Percentiles rank a stretch among this genome's conserved stretches.
Evolutionary conservation across 2,113 vertebrate genomes (phyloP).

Genomic region (Salvelinus namaycush): DNA sequence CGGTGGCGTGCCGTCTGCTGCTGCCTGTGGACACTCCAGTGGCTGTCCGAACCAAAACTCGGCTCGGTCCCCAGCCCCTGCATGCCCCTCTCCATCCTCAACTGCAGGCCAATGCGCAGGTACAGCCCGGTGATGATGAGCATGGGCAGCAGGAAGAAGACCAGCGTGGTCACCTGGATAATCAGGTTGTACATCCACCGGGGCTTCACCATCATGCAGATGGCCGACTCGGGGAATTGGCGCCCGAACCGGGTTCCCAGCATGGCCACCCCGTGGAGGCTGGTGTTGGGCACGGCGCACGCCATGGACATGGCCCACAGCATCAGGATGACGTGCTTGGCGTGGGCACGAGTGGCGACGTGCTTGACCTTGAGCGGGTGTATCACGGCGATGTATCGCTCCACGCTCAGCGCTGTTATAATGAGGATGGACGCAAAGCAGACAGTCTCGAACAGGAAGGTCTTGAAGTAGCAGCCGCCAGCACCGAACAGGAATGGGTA

Average conservation of each 20-base stretch:
- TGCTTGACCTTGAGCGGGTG: conserved; percentile 72
- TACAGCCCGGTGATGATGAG: conserved; percentile 69
- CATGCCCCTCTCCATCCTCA: conserved; percentile 46
- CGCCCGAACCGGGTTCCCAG: conserved; percentile 53
- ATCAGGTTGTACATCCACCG: conserved; percentile 67
- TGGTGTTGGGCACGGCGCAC: conserved; percentile 75
- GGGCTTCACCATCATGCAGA: conserved; percentile 64
- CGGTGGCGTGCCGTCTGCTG: conserved; percentile 63
- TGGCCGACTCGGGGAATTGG: conserved; percentile 62
- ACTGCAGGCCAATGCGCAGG: conserved; percentile 66
- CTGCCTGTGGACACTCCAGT: conserved; percentile 31
- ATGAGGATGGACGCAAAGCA: conserved; percentile 77
- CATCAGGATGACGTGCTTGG: conserved; percentile 64
- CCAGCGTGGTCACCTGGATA: conserved; percentile 62
- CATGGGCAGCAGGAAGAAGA: conserved; percentile 76
- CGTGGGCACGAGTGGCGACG: conserved; percentile 61
- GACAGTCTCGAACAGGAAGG: conserved; percentile 73
- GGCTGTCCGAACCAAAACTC: conserved; percentile 27
- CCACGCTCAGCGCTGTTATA: conserved; percentile 71
- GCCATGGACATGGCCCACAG: conserved; percentile 70
- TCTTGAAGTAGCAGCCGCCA: conserved; percentile 74
- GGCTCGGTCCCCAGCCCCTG: conserved; percentile 10
- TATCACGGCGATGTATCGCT: conserved; percentile 73
- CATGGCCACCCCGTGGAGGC: conserved; percentile 60
- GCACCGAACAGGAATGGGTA: conserved; percentile 71